Percentiles rank a stretch among this genome's conserved stretches.
Conservation (phyloP, 2,113 vertebrate species). For the Daboia siamensis region DNA sequence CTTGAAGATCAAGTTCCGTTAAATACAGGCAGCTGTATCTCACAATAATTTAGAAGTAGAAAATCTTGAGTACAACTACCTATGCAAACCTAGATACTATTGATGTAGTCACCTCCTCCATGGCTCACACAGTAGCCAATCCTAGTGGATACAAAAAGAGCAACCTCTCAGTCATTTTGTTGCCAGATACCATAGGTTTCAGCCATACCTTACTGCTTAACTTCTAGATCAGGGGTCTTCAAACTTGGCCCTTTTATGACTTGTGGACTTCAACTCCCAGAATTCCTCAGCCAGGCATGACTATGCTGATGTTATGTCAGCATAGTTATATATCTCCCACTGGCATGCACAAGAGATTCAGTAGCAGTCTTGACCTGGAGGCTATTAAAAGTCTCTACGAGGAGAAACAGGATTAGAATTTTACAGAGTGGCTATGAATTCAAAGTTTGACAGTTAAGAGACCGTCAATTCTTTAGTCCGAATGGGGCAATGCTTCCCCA, state of each 20-base stretch:
- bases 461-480: neutral
- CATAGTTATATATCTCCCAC: neutral
- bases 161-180: neutral
- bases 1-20: neutral
- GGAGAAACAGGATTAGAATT: neutral
- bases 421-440: neutral
- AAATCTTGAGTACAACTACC: neutral
- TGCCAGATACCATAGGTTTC: neutral
- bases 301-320: neutral
- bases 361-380: neutral
- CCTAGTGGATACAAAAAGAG: neutral
- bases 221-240: neutral
- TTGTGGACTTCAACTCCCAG: no score
- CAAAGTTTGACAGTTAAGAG: neutral
- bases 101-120: neutral
- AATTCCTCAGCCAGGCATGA: neutral
- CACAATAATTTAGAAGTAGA: neutral
- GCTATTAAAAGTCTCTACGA: neutral
- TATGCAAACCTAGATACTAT: neutral
- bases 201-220: neutral
- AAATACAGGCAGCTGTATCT: neutral
- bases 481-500: neutral
- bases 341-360: neutral
- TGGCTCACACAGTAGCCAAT: neutral
- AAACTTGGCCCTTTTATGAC: no score